Percentiles rank a stretch among this genome's conserved stretches.
Evolutionary conservation across 92 coral and sea anemone genomes (phyloP).

Genomic region (Phenganax stokvisi): DNA sequence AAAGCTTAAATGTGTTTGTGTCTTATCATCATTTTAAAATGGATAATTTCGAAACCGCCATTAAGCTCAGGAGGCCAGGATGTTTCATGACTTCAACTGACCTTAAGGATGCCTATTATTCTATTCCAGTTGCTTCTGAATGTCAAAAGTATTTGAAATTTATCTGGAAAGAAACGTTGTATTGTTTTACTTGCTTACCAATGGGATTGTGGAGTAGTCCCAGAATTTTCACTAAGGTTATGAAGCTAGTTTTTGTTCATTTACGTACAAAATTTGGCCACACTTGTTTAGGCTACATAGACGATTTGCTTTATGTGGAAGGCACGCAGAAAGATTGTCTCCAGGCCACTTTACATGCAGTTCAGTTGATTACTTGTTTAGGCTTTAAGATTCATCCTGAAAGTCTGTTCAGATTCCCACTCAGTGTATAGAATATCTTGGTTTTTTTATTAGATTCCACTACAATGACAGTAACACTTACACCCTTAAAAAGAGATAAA

Average conservation of each 20-base stretch:
- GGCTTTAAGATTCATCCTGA: conserved; percentile 54
- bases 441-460: conserved; percentile 41
- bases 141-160: conserved; percentile 43
- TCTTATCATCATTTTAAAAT: conserved; percentile 50
- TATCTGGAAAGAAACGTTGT: conserved; percentile 47
- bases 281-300: conserved; percentile 53
- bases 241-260: conserved; percentile 49
- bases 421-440: conserved; percentile 45
- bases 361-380: conserved; percentile 39
- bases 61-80: conserved; percentile 42
- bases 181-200: conserved; percentile 45
- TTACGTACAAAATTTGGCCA: conserved; percentile 49
- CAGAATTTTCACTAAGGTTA: conserved; percentile 29
- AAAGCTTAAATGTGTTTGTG: conserved; percentile 36
- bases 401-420: too few relatives aligned
- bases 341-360: conserved; percentile 47
- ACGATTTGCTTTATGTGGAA: conserved; percentile 43
- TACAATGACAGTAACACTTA: conserved; percentile 45
- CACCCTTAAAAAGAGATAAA: conserved; percentile 34
- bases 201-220: conserved; percentile 54
- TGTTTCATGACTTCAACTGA: conserved; percentile 50
- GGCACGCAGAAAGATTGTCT: conserved; percentile 40
- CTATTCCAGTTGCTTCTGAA: conserved; percentile 53
- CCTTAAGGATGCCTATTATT: conserved; percentile 52
- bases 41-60: conserved; percentile 49